Conservation (phyloP, 2,113 vertebrate species). For the Anas platyrhynchos region DNA sequence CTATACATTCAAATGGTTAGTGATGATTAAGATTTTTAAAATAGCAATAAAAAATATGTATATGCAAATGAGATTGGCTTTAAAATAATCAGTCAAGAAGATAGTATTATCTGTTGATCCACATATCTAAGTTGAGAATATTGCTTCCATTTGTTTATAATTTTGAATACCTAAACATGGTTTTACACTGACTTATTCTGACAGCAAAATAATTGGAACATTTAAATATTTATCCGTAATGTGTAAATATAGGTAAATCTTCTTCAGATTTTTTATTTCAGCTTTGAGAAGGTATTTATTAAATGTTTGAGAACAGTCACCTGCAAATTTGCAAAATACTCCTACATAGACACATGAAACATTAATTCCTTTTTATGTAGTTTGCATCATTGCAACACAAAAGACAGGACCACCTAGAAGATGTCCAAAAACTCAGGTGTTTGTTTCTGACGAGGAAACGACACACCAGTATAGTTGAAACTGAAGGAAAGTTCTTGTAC, state of each 20-base stretch:
- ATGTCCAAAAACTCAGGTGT: slow-evolving; percentile 1
- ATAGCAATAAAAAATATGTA: background rate
- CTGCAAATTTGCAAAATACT: slow-evolving; percentile 27
- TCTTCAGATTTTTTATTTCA: background rate
- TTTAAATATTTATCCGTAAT: background rate
- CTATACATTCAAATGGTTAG: background rate
- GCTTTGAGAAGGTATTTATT: slow-evolving; percentile 24
- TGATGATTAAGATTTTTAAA: background rate
- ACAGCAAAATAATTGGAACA: background rate
- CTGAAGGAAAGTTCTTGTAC: background rate
- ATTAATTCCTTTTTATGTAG: slow-evolving; percentile 36
- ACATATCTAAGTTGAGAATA: background rate
- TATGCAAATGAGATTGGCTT: background rate
- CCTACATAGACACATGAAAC: slow-evolving; percentile 32
- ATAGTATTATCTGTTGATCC: background rate
- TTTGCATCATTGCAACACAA: slow-evolving; percentile 53
- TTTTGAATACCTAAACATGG: background rate
- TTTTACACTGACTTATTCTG: background rate
- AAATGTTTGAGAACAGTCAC: background rate
- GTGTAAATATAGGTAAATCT: background rate
- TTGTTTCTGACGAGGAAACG: background rate
- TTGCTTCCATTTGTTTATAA: background rate
- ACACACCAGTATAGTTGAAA: background rate
- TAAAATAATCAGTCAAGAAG: background rate
- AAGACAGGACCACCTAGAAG: slow-evolving; percentile 31